These are phyloP conservation scores for Lepus europaeus DNA, from an alignment of 2,113 vertebrate genomes.

Conservation along the genomic window DNA sequence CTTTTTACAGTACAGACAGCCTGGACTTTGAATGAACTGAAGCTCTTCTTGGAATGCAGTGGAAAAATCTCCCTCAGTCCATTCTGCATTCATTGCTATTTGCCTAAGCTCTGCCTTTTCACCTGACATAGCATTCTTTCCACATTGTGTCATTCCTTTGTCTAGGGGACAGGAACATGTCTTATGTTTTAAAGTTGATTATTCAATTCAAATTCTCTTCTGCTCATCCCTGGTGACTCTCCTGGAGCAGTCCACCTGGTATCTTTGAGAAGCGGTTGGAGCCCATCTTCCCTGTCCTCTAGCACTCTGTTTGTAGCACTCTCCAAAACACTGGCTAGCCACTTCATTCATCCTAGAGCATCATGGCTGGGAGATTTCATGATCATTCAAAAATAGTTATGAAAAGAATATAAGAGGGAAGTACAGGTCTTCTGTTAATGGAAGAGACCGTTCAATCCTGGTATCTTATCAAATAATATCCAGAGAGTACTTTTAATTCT, in stretches of 20 bases:
- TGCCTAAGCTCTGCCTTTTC: conserved; percentile 20
- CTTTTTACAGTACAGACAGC: not conserved
- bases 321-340: not conserved
- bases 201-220: conserved; percentile 63
- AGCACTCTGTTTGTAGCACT: not conserved
- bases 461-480: conserved; percentile 17
- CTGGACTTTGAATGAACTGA: not conserved
- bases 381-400: not conserved
- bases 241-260: not conserved
- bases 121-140: conserved; percentile 31
- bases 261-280: not conserved
- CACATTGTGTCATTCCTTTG: conserved; percentile 39
- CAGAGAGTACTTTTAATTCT: not conserved
- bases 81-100: not conserved
- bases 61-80: not conserved
- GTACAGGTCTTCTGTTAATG: not conserved
- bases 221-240: conserved; percentile 5
- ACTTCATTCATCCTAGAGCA: not conserved
- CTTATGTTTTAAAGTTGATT: conserved; percentile 69
- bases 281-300: not conserved
- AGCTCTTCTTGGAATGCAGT: not conserved
- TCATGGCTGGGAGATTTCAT: not conserved
- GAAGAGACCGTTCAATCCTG: not conserved
- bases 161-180: conserved; percentile 29
- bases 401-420: not conserved